Base-by-base conservation (phyloP, 2,888 invertebrate species). In the Tortricodes alternella region DNA sequence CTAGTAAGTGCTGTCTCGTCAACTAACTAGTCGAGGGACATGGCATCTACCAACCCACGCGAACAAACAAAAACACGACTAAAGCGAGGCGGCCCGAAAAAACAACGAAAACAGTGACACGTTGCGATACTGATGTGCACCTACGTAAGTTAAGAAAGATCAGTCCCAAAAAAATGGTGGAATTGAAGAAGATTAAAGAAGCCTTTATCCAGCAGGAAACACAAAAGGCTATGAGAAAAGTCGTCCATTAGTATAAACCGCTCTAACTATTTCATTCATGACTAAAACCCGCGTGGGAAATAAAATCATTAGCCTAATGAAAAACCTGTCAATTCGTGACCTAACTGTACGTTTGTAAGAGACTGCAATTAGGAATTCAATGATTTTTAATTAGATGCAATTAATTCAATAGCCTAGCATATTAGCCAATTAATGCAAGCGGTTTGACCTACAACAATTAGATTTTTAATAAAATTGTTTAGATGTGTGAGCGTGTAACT, bases 1-100 rank as follows among this genome's bases (percentile, higher is more conserved):
- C 73, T 60, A 66, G 74, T 83, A 81, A 84, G 85, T 83, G 73
- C 72, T 69, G 66, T 62, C 68, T 66, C 65, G 71, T 73, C 71
- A 64, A 41, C 49, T 23, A 37, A 53, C 48, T 21, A 29, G n/a
- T n/a, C 51, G 19, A 41, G 41, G 41, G 49, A 37, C 49, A 38
- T 46, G 50, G 58, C 44, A 46, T 46, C 39, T 39, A 29, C 9
- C 58, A 11, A 29, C 64, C 64, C 60, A 64, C 64, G 62, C 58
- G 48, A 18, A 19, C 19, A 44, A 56, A 57, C 56, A 61, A 60
- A 59, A 60, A 55, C 59, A 44, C 16, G 9, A 49, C 56, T 44
- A 56, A 55, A 49, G 39, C 16, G 21, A 39, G 38, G 29, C 35
- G 19, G 27, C 7, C 21, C 21, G 16, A 39, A 48, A 34, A 29